Evolutionary conservation across 2,113 vertebrate genomes (phyloP), one percentile per base, ranked within the genome.

Genomic region (Rhinoderma darwinii): DNA sequence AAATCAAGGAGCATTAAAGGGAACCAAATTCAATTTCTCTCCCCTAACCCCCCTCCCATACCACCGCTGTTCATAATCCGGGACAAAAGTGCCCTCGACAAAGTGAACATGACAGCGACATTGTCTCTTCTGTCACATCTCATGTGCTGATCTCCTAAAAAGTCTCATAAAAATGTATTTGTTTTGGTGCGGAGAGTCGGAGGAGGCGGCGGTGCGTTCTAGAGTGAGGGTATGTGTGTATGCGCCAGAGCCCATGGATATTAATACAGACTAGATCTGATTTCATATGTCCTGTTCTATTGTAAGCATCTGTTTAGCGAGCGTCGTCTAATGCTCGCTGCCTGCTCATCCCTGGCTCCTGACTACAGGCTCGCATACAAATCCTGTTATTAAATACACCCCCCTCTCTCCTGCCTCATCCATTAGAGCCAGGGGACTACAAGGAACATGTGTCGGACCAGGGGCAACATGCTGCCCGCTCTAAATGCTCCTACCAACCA

Each of bases 241-340:
- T 88, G 88, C 88, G 88, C 88, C 89, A 91, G 91, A 90, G 91
- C 89, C 75, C 89, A 91, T 92, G 93, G 93, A 93, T 96, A 96
- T 96, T 95, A 96, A 96, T 96, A 95, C 94, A 93, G 94, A 94
- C 95, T 95, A 94, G 94, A 96, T 96, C 94, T 96, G 95, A 96
- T 96, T 96, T 95, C 94, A 96, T 95, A 94, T 91, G 95, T 96
- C 95, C 96, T 93, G 93, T 92, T 95, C 95, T 93, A 96, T 97
- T 96, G 94, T 95, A 94, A 94, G 94, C 92, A 94, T 94, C 95
- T 92, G 94, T 93, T 95, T 96, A 95, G 94, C 91, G 59, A 92
- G 93, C 50, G 78, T 90, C 91, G 93, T 96, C 95, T 96, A 95
- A 96, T 96, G 95, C 95, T 96, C 95, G 94, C 95, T 95, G 94